Evolutionary conservation across 2,888 invertebrate genomes (phyloP), one percentile per base, ranked within the genome.

Genomic region (Alentia gelatinosa): DNA sequence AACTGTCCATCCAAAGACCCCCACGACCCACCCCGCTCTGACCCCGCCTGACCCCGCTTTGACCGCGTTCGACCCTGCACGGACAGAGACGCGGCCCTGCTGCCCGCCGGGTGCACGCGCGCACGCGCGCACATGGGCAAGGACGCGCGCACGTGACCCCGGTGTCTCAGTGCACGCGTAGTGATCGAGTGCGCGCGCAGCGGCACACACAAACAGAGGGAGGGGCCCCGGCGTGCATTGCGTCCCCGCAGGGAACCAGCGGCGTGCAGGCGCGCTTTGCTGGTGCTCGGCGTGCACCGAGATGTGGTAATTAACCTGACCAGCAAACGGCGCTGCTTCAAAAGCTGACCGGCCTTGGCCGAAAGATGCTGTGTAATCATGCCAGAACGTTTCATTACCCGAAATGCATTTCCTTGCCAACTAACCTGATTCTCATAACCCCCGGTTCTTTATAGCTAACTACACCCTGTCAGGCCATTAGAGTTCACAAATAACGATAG

Each of bases 261-360:
- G n/a, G n/a, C n/a, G n/a, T n/a, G n/a, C n/a, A n/a, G n/a, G n/a
- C 33, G 74, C 39, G 39, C 19, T 1, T 1, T 35, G 79, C 1
- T 3, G 7, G 15, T 35, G 47, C 79, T 9, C 30, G 42, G 33
- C 30, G 86, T n/a, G 42, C 42, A 50, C 42, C 30, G 35, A 30
- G 35, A 86, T 19, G 42, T 26, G 86, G 42, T 47, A 86, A 86
- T 86, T 86, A 86, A 86, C 86, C 86, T 86, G 86, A 47, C 86
- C 86, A 4, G 15, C 47, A 19, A 50, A 12, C 47, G 26, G 47
- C 83, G 83, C 5, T 26, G 4, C 86, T 86, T 86, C 86, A 86
- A 86, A n/a, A 86, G 86, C 79, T 79, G 79, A 35, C 79, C 79
- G 79, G 19, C 79, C 79, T 79, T 79, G 79, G 37, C 79, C 37